Percentiles rank a stretch among this genome's conserved stretches.
These are phyloP conservation scores for Eilema sororculum DNA, from an alignment of 2,888 invertebrate species.

Conservation along the genomic window DNA sequence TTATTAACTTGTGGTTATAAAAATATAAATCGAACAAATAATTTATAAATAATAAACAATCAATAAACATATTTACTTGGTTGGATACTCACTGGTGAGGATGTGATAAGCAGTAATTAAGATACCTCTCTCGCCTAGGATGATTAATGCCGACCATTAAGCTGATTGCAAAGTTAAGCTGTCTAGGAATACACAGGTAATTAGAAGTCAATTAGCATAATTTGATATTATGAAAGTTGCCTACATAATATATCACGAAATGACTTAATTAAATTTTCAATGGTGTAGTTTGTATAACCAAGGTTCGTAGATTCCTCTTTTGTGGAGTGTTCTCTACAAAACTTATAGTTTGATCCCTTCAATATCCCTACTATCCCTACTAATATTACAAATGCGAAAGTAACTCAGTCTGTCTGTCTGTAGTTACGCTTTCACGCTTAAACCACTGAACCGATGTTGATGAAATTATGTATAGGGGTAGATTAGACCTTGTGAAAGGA, in stretches of 20 bases:
- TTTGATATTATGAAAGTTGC: neutral
- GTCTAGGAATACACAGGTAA: neutral
- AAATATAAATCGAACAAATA: slow-evolving; percentile 6
- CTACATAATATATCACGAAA: neutral
- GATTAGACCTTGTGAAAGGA: too few relatives aligned
- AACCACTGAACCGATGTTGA: too few relatives aligned
- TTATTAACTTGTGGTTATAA: neutral
- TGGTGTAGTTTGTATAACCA: neutral
- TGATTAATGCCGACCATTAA: neutral
- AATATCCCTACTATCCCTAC: too few relatives aligned
- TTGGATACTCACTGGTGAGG: neutral
- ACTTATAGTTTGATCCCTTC: too few relatives aligned
- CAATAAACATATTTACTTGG: slow-evolving; percentile 10
- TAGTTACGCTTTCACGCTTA: too few relatives aligned
- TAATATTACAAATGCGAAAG: too few relatives aligned
- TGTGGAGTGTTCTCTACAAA: too few relatives aligned
- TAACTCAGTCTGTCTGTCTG: too few relatives aligned
- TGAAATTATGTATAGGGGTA: too few relatives aligned
- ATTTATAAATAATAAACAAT: slow-evolving; percentile 10
- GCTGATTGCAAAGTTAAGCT: neutral
- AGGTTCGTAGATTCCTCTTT: too few relatives aligned
- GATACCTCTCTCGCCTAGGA: neutral
- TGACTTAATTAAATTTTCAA: neutral
- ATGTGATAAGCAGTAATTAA: neutral
- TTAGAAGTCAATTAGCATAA: neutral